Evolutionary conservation across 1,140 invertebrate genomes (phyloP), one percentile per base, ranked within the genome.

Genomic region (Ips nitidus): DNA sequence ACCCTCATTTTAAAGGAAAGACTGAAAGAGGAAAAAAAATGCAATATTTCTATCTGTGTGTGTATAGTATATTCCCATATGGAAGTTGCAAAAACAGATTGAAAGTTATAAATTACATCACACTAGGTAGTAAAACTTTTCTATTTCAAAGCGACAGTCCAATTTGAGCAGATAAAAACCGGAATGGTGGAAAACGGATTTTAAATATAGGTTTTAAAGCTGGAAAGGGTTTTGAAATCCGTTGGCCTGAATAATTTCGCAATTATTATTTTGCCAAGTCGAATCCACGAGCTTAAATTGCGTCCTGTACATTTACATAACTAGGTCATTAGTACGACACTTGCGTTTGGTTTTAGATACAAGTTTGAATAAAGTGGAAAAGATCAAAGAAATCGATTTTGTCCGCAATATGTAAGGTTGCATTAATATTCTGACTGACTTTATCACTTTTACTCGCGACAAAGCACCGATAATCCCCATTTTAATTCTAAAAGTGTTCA

Each of bases 241-340:
- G 2, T 6, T 3, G 45, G 22, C 45, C 45, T 22, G 45, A 8
- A 50, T 50, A 50, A 50, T 50, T 2, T 50, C 45, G 45, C 45
- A 50, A 1, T 50, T 50, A 50, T 50, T 50, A 50, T 3, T 50
- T 50, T 22, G 2, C 45, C 45, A 50, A 50, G 45, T 50, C 45
- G 22, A 50, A 50, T 50, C 45, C 45, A 6, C 45, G 6, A 22
- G 45, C 45, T 50, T 50, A 22, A 22, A 22, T 22, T 8, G 22
- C 45, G 45, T 50, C 45, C 45, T 50, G 45, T 50, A 50, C 45
- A 50, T 50, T 50, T 50, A 50, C 22, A 50, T 50, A 50, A 50
- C 45, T 50, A 50, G 45, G 45, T 3, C 45, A 50, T 50, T 50
- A 50, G 7, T 6, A 50, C 45, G 22, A 50, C 45, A 50, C 45